A percentile compares a stretch with the other conserved stretches of the same genome.
Evolutionary conservation across 2,888 invertebrate species (phyloP).

Genomic region (Hirtodrosophila histrioides): DNA sequence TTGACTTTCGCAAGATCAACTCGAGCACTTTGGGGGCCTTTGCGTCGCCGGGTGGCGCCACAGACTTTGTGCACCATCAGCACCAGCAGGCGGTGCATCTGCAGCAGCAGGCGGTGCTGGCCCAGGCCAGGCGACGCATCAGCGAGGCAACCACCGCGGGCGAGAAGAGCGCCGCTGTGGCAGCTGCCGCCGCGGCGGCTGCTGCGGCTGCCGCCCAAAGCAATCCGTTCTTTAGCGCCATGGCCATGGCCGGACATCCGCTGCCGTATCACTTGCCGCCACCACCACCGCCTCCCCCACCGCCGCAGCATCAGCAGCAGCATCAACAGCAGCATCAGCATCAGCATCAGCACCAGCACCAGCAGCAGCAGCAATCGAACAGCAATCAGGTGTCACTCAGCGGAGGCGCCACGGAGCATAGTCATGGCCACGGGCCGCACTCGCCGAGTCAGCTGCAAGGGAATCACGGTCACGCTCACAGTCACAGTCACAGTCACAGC

Average conservation of each 20-base stretch:
- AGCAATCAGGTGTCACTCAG: constrained; percentile 81
- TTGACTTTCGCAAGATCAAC: constrained; percentile 93
- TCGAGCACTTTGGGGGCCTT: constrained; percentile 85
- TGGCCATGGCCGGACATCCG: constrained; percentile 86
- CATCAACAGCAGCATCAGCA: constrained; percentile 31
- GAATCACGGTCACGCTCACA: constrained; percentile 32
- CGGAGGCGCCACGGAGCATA: constrained; percentile 85
- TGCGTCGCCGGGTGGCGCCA: constrained; percentile 71
- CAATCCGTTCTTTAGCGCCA: constrained; percentile 87
- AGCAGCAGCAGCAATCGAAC: constrained; percentile 72
- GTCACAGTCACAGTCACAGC: constrained; percentile 23
- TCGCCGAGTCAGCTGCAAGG: constrained; percentile 30
- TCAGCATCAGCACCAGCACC: constrained; percentile 22
- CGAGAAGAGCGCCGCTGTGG: constrained; percentile 80
- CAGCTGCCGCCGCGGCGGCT: constrained; percentile 76
- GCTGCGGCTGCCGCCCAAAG: constrained; percentile 82
- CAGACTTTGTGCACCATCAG: constrained; percentile 78
- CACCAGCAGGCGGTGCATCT: constrained; percentile 68
- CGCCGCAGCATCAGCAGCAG: constrained; percentile 25
- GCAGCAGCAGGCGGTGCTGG: constrained; percentile 80
- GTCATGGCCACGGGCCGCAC: constrained; percentile 85
- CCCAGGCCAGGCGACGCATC: constrained; percentile 85
- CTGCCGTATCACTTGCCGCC: constrained; percentile 88
- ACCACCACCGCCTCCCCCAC: constrained; percentile 87
- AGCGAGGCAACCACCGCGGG: constrained; percentile 85